These are phyloP conservation scores for Caenorhabditis imperialis DNA, from an alignment of 2,888 invertebrate species.

Conservation along the genomic window DNA sequence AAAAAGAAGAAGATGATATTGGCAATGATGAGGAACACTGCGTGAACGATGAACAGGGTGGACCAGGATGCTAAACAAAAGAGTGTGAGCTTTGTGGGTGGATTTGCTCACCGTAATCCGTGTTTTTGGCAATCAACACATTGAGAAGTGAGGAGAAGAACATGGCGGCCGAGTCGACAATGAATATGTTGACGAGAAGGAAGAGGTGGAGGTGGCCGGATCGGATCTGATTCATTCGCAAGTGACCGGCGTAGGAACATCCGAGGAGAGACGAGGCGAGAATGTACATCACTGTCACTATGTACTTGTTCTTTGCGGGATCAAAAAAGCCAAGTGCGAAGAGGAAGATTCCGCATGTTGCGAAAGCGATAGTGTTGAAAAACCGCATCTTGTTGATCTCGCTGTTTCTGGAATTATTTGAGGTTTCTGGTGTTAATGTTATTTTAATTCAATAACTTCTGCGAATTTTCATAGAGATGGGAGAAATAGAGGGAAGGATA, in stretches of 20 bases:
- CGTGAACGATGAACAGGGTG: slow-evolving; percentile 62
- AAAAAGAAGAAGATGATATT: slow-evolving; percentile 63
- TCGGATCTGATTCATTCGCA: slow-evolving; percentile 58
- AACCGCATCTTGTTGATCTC: slow-evolving; percentile 60
- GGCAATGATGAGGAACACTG: slow-evolving; percentile 60
- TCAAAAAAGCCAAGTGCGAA: slow-evolving; percentile 59
- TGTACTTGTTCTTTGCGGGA: slow-evolving; percentile 49
- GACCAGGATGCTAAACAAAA: slow-evolving; percentile 60
- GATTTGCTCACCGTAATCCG: slow-evolving; percentile 59
- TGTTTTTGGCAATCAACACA: slow-evolving; percentile 63
- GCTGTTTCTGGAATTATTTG: slow-evolving; percentile 52
- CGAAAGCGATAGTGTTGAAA: slow-evolving; percentile 62
- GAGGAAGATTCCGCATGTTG: slow-evolving; percentile 59
- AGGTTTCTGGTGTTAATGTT: too few relatives aligned
- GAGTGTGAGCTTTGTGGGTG: too few relatives aligned
- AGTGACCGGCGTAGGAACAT: slow-evolving; percentile 58
- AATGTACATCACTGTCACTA: slow-evolving; percentile 59
- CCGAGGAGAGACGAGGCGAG: slow-evolving; percentile 62
- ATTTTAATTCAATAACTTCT: too few relatives aligned
- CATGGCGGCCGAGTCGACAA: slow-evolving; percentile 56
- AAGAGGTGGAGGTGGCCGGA: slow-evolving; percentile 63
- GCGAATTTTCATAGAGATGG: too few relatives aligned
- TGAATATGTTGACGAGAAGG: slow-evolving; percentile 64
- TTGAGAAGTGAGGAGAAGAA: slow-evolving; percentile 62
- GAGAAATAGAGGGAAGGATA: too few relatives aligned